phyloP scores from a whole-genome alignment of 2,797 vertebrate species.

The Erethizon dorsatum region DNA sequence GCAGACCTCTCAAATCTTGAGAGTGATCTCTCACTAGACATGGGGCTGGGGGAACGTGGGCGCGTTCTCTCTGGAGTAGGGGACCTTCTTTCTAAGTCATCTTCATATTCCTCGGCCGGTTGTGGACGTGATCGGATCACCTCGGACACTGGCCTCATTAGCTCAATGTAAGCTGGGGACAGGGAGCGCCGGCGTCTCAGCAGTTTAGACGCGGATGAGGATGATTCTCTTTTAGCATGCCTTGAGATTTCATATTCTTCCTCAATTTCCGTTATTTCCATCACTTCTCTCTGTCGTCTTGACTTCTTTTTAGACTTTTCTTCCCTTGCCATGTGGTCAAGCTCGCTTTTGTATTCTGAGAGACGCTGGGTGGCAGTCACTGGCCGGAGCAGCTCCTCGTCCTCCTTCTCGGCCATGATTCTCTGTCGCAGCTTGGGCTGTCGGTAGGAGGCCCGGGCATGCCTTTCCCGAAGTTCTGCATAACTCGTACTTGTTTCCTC shows the following conservation, averaged over 20 bases:
- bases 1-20: constrained; percentile 96
- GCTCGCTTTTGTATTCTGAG: constrained; percentile 94
- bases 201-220: constrained; percentile 92
- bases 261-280: constrained; percentile 91
- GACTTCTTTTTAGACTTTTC: constrained; percentile 93
- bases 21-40: constrained; percentile 96
- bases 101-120: constrained; percentile 89
- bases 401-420: constrained; percentile 96
- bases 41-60: constrained; percentile 97
- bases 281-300: constrained; percentile 92
- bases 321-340: constrained; percentile 95
- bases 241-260: constrained; percentile 93
- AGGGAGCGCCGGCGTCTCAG: constrained; percentile 96
- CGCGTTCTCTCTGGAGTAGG: constrained; percentile 94
- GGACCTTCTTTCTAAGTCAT: constrained; percentile 92
- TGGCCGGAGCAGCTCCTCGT: constrained; percentile 96
- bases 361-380: constrained; percentile 92
- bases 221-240: constrained; percentile 89
- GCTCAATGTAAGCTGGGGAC: constrained; percentile 96
- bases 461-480: constrained; percentile 95
- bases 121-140: constrained; percentile 92
- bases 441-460: constrained; percentile 94
- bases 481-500: constrained; percentile 95
- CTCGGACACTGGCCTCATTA: constrained; percentile 97
- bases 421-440: constrained; percentile 94